Evolutionary conservation across 2,113 vertebrate species (phyloP).

Genomic region (Scatophagus argus): DNA sequence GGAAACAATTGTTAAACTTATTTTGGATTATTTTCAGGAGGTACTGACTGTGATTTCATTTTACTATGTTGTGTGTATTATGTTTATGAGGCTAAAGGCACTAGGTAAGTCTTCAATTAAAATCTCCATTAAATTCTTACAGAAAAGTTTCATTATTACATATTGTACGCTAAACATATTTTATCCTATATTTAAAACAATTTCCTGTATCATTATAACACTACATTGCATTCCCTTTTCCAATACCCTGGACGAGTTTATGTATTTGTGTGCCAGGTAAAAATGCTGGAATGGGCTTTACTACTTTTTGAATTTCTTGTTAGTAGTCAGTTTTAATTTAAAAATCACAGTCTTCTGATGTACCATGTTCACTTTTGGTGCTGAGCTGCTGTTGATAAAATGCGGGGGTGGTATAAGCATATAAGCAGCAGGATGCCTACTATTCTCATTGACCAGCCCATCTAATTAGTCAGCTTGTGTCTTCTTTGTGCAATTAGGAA

Average conservation of each 20-base stretch:
- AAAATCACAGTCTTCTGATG: conserved; percentile 9
- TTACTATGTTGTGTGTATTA: conserved; percentile 1
- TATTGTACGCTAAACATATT: not conserved
- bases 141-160: conserved; percentile 4
- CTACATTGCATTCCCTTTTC: not conserved
- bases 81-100: not conserved
- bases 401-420: not conserved
- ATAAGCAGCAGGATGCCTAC: not conserved
- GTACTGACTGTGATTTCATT: not conserved
- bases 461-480: conserved; percentile 45
- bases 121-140: not conserved
- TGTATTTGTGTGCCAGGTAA: not conserved
- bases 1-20: conserved; percentile 1
- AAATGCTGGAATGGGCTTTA: conserved; percentile 1
- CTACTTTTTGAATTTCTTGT: not conserved
- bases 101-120: not conserved
- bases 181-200: not conserved
- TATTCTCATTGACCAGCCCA: conserved; percentile 32
- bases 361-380: conserved; percentile 7
- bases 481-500: conserved; percentile 25
- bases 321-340: conserved; percentile 8
- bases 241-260: not conserved
- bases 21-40: conserved; percentile 16
- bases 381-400: conserved; percentile 6
- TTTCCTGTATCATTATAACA: not conserved